These are phyloP conservation scores for Dryadula phaetusa DNA, from an alignment of 2,888 invertebrate species.

Conservation along the genomic window DNA sequence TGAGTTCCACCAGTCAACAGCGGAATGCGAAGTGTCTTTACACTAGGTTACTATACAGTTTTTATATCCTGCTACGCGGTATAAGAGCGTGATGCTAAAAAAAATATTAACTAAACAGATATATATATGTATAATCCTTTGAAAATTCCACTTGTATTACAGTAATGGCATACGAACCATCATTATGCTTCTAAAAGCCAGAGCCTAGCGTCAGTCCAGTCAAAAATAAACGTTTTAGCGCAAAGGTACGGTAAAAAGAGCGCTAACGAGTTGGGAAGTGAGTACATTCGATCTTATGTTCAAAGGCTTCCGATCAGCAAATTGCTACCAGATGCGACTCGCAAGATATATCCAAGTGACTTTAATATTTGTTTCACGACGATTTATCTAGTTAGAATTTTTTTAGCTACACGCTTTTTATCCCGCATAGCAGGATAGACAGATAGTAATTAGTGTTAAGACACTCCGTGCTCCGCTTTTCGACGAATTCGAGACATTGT, in stretches of 20 bases:
- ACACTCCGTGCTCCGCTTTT: no score
- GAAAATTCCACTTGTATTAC: background rate
- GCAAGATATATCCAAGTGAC: conserved; percentile 22
- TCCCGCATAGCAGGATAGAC: no score
- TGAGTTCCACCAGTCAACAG: no score
- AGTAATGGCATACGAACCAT: conserved; percentile 24
- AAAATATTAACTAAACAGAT: no score
- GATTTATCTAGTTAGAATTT: background rate
- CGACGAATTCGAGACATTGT: no score
- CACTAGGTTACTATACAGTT: no score
- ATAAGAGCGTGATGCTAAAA: no score
- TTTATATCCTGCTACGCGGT: no score
- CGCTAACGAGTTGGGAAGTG: conserved; percentile 47
- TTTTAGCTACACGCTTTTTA: no score
- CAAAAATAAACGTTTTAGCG: conserved; percentile 49
- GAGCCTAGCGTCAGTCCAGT: conserved; percentile 29
- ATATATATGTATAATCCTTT: conserved; percentile 3
- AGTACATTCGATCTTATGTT: conserved; percentile 46
- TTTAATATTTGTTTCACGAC: conserved; percentile 21
- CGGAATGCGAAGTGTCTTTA: no score
- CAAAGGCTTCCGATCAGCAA: conserved; percentile 48
- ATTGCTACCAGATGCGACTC: conserved; percentile 36
- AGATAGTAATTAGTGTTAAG: no score
- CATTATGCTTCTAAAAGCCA: conserved; percentile 31
- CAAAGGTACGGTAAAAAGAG: conserved; percentile 36